A percentile compares a stretch with the other conserved stretches of the same genome.
Conservation (phyloP, 2,113 vertebrate species). For the Brachionichthys hirsutus region DNA sequence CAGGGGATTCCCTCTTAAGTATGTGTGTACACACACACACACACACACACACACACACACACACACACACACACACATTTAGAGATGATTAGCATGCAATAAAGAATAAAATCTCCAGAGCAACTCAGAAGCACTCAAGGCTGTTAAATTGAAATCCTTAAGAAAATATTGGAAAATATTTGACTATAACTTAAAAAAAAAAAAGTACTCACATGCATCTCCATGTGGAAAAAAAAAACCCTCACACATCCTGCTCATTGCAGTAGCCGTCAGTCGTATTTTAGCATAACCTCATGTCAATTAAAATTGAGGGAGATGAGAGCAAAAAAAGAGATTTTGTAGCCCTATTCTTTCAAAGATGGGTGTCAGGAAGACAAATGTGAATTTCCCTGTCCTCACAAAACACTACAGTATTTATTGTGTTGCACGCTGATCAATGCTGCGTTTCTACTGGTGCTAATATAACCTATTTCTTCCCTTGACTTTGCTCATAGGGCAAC, state of each 20-base stretch:
- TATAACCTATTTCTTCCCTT: no score
- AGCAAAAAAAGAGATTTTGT: not conserved
- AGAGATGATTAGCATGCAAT: no score
- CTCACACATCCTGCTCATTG: constrained; percentile 2
- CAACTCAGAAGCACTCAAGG: no score
- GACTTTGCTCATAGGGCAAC: no score
- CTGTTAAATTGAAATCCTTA: no score
- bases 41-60: no score
- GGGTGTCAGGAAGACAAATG: not conserved
- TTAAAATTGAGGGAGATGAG: not conserved
- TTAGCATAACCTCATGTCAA: not conserved
- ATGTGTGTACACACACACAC: no score
- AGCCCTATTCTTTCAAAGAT: constrained; percentile 3
- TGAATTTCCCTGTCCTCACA: constrained; percentile 21
- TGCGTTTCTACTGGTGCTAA: no score
- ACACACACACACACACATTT: no score
- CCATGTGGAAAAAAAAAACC: not conserved
- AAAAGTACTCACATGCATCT: not conserved
- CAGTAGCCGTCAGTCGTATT: not conserved
- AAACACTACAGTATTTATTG: constrained; percentile 31
- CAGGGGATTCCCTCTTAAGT: no score
- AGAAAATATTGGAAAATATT: no score
- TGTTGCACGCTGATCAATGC: constrained; percentile 33
- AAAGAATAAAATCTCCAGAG: no score
- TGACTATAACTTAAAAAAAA: not conserved